phyloP scores from a whole-genome alignment of 2,888 invertebrate species.

The Agrochola lychnidis region DNA sequence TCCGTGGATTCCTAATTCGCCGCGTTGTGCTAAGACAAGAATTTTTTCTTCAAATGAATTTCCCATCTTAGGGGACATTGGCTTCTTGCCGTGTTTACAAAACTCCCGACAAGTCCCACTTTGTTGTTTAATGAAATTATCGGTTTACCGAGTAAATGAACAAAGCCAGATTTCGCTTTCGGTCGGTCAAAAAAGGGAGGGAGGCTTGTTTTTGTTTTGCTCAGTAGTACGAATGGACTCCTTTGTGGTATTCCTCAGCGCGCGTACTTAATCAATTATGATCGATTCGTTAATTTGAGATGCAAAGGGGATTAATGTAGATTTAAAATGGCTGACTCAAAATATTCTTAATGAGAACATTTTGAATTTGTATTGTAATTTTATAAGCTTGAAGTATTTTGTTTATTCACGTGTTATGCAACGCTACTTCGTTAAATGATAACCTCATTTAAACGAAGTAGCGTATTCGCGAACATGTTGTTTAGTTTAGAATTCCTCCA shows the following conservation, averaged over 20 bases:
- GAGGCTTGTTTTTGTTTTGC: slow-evolving; percentile 85
- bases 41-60: slow-evolving; percentile 88
- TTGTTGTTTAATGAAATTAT: slow-evolving; percentile 91
- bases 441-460: no score
- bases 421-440: background rate
- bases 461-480: background rate
- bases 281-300: slow-evolving; percentile 89
- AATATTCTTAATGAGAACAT: slow-evolving; percentile 66
- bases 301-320: slow-evolving; percentile 80
- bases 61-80: slow-evolving; percentile 89
- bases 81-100: slow-evolving; percentile 90
- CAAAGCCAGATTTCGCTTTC: slow-evolving; percentile 90
- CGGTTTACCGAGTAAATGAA: slow-evolving; percentile 91
- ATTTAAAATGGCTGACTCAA: slow-evolving; percentile 52
- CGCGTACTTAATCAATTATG: slow-evolving; percentile 89
- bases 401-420: background rate
- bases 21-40: slow-evolving; percentile 80
- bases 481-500: slow-evolving; percentile 7
- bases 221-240: slow-evolving; percentile 83
- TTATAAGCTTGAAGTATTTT: background rate
- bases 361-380: slow-evolving; percentile 29
- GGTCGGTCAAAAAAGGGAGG: slow-evolving; percentile 86
- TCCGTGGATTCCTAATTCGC: slow-evolving; percentile 80
- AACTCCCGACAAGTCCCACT: slow-evolving; percentile 86
- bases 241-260: slow-evolving; percentile 85